These are phyloP conservation scores for Apodemus speciosus DNA, from an alignment of 2,113 vertebrate genomes.

Conservation along the genomic window DNA sequence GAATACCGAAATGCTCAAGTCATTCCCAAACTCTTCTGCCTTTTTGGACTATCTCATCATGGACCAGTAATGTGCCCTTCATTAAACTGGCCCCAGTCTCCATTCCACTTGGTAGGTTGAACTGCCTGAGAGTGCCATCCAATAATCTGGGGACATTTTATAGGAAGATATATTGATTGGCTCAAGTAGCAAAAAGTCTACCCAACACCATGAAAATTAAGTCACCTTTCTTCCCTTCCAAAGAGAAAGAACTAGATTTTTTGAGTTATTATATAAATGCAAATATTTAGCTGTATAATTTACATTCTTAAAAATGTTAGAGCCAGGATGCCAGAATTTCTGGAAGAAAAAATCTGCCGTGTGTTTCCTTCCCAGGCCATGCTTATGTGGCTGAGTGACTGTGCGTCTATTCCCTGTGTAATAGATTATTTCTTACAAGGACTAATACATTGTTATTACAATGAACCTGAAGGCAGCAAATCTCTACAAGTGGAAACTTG, in stretches of 20 bases:
- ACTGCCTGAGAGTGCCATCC: neutral
- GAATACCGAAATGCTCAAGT: neutral
- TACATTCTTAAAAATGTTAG: constrained; percentile 13
- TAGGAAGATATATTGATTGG: neutral
- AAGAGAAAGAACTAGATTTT: constrained; percentile 53
- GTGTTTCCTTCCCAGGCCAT: constrained; percentile 62
- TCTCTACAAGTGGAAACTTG: constrained; percentile 37
- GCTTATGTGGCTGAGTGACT: constrained; percentile 59
- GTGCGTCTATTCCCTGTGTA: constrained; percentile 2
- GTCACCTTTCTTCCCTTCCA: constrained; percentile 31
- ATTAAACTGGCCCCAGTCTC: neutral
- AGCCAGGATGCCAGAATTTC: constrained; percentile 60
- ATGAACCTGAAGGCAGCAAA: constrained; percentile 8
- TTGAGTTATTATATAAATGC: constrained; percentile 43
- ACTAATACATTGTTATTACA: constrained; percentile 37
- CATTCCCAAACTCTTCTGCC: neutral
- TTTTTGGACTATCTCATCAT: neutral
- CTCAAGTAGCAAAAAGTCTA: neutral
- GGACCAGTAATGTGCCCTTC: neutral
- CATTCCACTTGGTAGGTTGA: neutral
- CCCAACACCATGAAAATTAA: constrained; percentile 11
- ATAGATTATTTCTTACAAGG: constrained; percentile 47
- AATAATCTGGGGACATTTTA: constrained; percentile 31
- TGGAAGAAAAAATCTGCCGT: constrained; percentile 68
- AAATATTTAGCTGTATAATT: constrained; percentile 48